Percentiles rank a stretch among this genome's conserved stretches.
Evolutionary conservation across 2,888 invertebrate genomes (phyloP).

Genomic region (Parnassius apollo): DNA sequence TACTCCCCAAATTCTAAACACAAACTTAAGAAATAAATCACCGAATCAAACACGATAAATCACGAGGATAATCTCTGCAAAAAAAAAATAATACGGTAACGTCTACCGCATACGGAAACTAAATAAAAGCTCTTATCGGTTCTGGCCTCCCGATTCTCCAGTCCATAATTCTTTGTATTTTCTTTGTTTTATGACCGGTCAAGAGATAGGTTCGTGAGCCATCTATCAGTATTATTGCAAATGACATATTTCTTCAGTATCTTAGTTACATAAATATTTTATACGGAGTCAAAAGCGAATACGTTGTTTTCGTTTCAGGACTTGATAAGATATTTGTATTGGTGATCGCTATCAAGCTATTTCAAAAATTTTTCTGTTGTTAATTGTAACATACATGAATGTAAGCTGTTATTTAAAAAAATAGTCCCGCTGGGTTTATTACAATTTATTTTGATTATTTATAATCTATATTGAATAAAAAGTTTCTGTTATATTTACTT

Average conservation of each 20-base stretch:
- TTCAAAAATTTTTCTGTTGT: no score
- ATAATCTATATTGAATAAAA: no score
- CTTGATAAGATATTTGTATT: no score
- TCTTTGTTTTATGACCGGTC: constrained; percentile 40
- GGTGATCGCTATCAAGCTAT: no score
- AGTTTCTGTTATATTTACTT: no score
- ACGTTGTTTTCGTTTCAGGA: no score
- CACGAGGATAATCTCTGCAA: constrained; percentile 60
- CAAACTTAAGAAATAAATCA: constrained; percentile 54
- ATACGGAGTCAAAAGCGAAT: background rate
- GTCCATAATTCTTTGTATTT: constrained; percentile 39
- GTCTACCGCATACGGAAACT: constrained; percentile 46
- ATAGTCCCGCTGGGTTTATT: no score
- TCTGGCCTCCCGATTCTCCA: constrained; percentile 33
- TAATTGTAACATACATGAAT: no score
- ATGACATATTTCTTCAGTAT: constrained; percentile 23
- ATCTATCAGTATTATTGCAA: constrained; percentile 28
- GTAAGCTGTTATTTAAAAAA: no score
- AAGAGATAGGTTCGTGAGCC: constrained; percentile 21
- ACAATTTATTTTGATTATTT: no score
- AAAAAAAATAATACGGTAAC: constrained; percentile 50
- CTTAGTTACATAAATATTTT: constrained; percentile 4
- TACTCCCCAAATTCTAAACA: constrained; percentile 41
- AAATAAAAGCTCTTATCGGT: constrained; percentile 48
- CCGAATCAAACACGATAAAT: constrained; percentile 53